Evolutionary conservation across 1,140 invertebrate genomes (phyloP), one percentile per base, ranked within the genome.

Genomic region (Drosophila carrolli): DNA sequence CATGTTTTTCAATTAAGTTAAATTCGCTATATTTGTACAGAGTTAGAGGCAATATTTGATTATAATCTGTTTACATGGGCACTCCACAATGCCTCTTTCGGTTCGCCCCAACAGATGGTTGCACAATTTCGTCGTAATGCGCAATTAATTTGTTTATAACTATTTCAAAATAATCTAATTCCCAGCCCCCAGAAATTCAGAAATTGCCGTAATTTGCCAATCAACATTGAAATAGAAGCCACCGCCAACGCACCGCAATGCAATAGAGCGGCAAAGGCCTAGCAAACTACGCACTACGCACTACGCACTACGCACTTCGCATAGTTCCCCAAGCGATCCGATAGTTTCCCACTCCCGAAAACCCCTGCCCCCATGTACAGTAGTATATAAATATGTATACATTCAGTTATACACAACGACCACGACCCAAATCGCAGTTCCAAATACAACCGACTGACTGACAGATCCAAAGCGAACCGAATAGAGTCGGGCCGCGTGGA

Each of bases 131-230:
- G 44, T 11, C 53, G 37, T 71, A 67, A 78, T 84, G 19, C 44
- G 71, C 72, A 88, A 89, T 88, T 88, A 83, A 88, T 88, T 88
- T 88, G 84, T 83, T 81, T 78, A 74, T 85, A 84, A 84, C 81
- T 85, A 88, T 80, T 83, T 80, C 53, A 54, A 88, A 88, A 88
- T 88, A 88, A 88, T 88, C 84, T 83, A 88, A 88, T 88, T 80
- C 80, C 62, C 62, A 76, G 56, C 57, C 40, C 16, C n/a, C 46
- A 65, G 56, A 88, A 89, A 88, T 83, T 83, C 46, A 65, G 53
- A 88, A 89, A 88, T 88, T 89, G 84, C 72, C 46, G 84, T 88
- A 88, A 88, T 88, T 88, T 88, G 83, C 83, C 83, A 88, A 88
- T 88, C 83, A 88, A 68, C 83, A 88, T 88, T 86, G 83, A 88